A percentile compares a stretch with the other conserved stretches of the same genome.
These are phyloP conservation scores for Turdus rufiventris DNA, from an alignment of 2,113 vertebrate species.

Conservation along the genomic window DNA sequence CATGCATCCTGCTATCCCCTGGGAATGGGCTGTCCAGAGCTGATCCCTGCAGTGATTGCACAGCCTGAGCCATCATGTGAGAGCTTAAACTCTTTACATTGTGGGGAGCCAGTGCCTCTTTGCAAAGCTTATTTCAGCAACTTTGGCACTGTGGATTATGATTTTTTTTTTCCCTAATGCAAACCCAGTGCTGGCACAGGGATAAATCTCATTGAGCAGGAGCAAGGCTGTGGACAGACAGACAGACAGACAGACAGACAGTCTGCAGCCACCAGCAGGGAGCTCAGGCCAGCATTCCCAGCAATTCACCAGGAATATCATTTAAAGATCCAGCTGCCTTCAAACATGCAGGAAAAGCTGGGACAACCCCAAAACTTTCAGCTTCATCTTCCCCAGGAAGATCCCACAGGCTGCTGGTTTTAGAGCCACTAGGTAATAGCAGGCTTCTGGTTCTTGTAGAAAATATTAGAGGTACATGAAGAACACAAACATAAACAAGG, in stretches of 20 bases:
- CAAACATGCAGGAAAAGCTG: not conserved
- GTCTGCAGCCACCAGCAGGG: not conserved
- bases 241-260: not conserved
- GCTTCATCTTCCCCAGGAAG: not conserved
- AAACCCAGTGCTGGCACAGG: not conserved
- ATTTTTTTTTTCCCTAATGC: not conserved
- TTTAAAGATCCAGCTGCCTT: not conserved
- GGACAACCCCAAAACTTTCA: not conserved
- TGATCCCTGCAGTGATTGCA: not conserved
- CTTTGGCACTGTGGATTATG: not conserved
- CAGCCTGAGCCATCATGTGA: not conserved
- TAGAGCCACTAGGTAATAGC: not conserved
- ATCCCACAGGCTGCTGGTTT: not conserved
- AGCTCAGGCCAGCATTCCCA: not conserved
- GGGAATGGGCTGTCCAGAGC: not conserved
- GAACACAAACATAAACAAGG: not conserved
- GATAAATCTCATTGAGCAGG: not conserved
- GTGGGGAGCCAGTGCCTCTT: not conserved
- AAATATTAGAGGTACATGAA: not conserved
- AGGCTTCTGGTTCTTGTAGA: not conserved
- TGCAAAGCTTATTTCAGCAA: not conserved
- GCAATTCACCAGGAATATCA: not conserved
- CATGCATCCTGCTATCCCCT: not conserved
- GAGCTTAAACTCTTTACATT: not conserved
- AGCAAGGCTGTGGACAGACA: not conserved